phyloP scores from a whole-genome alignment of 2,797 vertebrate genomes.

The Allobates femoralis region DNA sequence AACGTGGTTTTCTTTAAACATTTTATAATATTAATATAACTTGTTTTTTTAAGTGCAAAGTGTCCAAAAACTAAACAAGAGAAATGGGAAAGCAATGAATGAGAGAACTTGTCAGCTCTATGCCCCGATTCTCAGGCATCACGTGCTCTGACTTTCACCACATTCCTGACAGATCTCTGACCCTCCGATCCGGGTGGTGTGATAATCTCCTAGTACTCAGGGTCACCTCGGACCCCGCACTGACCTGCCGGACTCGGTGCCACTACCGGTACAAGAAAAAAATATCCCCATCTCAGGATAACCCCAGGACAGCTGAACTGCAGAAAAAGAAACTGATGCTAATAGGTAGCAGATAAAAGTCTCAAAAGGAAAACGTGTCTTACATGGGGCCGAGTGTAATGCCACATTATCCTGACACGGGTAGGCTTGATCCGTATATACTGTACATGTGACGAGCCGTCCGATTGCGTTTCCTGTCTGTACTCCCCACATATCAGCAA shows the following conservation, averaged over 20 bases:
- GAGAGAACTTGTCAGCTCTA: slow-evolving; percentile 5
- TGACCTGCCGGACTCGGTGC: background rate
- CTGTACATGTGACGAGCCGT: too few relatives aligned
- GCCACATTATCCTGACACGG: too few relatives aligned
- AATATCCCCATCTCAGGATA: too few relatives aligned
- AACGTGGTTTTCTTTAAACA: background rate
- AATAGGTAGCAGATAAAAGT: too few relatives aligned
- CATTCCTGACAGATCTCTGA: background rate
- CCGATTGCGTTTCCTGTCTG: too few relatives aligned
- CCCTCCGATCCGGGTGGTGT: background rate
- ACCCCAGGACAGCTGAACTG: too few relatives aligned
- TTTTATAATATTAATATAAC: background rate
- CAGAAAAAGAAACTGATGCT: too few relatives aligned
- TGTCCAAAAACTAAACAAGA: background rate
- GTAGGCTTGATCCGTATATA: too few relatives aligned
- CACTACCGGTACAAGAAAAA: background rate
- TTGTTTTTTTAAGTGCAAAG: background rate
- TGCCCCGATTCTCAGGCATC: slow-evolving; percentile 20
- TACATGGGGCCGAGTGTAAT: too few relatives aligned
- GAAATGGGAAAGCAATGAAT: background rate
- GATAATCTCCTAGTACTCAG: background rate
- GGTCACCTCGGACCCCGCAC: background rate
- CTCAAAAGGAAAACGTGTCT: too few relatives aligned
- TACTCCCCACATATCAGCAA: too few relatives aligned
- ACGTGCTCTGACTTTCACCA: background rate